phyloP scores from a whole-genome alignment of 2,113 vertebrate species.

The Damaliscus lunatus region DNA sequence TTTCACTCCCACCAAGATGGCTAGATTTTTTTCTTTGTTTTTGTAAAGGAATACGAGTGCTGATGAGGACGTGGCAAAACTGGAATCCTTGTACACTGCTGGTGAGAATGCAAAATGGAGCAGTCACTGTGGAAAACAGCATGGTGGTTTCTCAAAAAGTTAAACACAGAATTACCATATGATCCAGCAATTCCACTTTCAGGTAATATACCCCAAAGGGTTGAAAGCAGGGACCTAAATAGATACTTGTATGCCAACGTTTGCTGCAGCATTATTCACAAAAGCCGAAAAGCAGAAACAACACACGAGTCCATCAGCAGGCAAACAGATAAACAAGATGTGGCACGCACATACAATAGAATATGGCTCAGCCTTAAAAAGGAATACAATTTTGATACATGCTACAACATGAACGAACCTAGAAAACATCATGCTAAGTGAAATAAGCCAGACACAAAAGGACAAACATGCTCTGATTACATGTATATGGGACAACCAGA shows the following conservation, averaged over 20 bases:
- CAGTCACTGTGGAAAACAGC: not conserved
- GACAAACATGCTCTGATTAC: not conserved
- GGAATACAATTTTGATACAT: not conserved
- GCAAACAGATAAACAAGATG: not conserved
- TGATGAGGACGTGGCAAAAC: not conserved
- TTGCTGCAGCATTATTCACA: not conserved
- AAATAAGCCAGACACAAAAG: slow-evolving; percentile 23
- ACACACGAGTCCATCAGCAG: not conserved
- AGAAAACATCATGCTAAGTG: slow-evolving; percentile 16
- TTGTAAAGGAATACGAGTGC: not conserved
- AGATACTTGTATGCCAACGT: not conserved
- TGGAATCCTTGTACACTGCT: not conserved
- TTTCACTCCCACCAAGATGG: not conserved
- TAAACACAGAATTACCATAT: not conserved
- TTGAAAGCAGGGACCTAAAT: not conserved
- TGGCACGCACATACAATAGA: not conserved
- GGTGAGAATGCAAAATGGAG: not conserved
- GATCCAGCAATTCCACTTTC: not conserved
- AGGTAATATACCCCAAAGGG: not conserved
- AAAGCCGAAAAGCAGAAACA: not conserved
- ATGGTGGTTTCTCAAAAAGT: not conserved
- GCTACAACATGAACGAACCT: not conserved
- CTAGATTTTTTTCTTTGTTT: not conserved
- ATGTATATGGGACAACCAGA: not conserved
- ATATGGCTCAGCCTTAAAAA: not conserved